A percentile compares a stretch with the other conserved stretches of the same genome.
phyloP scores from a whole-genome alignment of 2,113 vertebrate genomes.

The Phalacrocorax carbo region DNA sequence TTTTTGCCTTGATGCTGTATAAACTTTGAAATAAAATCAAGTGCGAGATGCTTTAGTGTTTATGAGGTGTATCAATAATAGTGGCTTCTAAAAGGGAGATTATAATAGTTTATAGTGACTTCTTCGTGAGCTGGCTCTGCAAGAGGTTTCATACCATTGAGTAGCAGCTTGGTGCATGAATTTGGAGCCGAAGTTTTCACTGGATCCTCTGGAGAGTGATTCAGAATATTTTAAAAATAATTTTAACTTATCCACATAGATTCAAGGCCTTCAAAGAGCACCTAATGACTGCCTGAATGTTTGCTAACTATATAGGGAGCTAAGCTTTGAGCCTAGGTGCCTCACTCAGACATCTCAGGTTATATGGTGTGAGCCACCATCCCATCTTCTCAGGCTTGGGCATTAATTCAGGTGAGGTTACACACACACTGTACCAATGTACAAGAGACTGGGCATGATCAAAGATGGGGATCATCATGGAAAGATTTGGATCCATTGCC shows the following conservation, averaged over 20 bases:
- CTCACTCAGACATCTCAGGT: neutral
- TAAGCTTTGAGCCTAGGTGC: neutral
- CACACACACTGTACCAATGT: neutral
- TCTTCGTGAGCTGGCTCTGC: neutral
- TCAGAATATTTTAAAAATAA: neutral
- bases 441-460: neutral
- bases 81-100: neutral
- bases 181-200: neutral
- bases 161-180: neutral
- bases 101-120: neutral
- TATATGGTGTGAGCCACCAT: neutral
- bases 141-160: neutral
- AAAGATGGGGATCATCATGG: neutral
- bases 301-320: neutral
- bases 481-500: neutral
- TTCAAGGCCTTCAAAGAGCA: neutral
- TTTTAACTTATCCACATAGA: neutral
- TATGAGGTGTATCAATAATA: neutral
- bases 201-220: neutral
- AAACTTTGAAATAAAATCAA: neutral
- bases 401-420: neutral
- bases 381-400: neutral
- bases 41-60: neutral
- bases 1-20: neutral
- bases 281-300: neutral